Base-by-base conservation (phyloP, 2,113 vertebrate genomes). In the Odontophorus gujanensis region DNA sequence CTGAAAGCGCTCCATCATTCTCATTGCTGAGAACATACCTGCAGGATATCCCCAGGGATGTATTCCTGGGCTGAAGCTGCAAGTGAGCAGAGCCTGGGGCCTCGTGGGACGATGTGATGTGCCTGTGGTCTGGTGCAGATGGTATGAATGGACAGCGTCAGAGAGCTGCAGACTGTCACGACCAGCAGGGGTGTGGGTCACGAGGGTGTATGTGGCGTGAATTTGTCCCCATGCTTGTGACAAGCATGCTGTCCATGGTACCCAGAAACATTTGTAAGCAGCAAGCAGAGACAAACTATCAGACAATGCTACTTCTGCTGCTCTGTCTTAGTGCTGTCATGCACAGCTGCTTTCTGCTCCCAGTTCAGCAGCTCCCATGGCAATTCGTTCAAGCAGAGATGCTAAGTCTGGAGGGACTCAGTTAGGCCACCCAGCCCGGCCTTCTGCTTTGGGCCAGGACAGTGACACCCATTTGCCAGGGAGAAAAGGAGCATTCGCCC, bases 1-100 rank as follows among this genome's bases (percentile, higher is more conserved):
- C 12, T 28, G 66, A 75, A 90, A 77, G 16, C 0, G 0, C n/a
- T 80, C 26, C 10, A 71, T 51, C 1, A 0, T 53, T 69, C 30
- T 34, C 17, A 12, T 40, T 69, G 50, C 40, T 74, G 57, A 43
- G 59, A 74, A 38, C 6, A 5, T 51, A 48, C 7, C 38, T 90
- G 71, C 73, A 71, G 79, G 51, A 47, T 83, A 26, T 8, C 50
- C 11, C 32, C 2, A 12, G 55, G 84, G 36, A 69, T 34, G 36
- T 6, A 22, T 58, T 32, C 19, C 25, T 51, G 38, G 25, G 30
- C 38, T 10, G 6, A 81, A 18, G 73, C n/a, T 32, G 42, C 9
- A 51, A 48, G 38, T 0, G 4, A 90, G 40, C 11, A 66, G 22
- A 50, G 34, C 28, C 34, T 13, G 45, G 48, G 12, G 2, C 8